These are phyloP conservation scores for Oncopeltus fasciatus DNA, from an alignment of 1,140 invertebrate genomes.

Conservation along the genomic window DNA sequence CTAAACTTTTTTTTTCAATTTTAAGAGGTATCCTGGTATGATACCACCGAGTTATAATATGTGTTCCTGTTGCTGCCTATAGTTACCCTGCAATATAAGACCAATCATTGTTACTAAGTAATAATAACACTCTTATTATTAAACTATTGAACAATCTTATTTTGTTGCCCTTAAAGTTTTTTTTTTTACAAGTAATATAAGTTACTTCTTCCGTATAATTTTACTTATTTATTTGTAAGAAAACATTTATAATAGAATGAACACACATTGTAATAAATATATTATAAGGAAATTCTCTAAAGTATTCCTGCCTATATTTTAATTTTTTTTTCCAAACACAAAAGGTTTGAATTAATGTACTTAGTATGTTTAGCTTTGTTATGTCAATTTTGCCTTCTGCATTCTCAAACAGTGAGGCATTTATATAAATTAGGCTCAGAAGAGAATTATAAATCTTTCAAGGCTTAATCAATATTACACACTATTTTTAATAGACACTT, in stretches of 20 bases:
- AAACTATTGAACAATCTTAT: background rate
- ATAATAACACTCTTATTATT: no score
- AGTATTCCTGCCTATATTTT: background rate
- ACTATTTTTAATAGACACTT: conserved; percentile 3
- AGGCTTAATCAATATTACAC: background rate
- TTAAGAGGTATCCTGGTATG: no score
- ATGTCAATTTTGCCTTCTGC: background rate
- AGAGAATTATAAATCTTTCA: background rate
- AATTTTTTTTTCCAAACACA: background rate
- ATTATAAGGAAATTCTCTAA: background rate
- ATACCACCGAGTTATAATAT: no score
- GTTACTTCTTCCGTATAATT: no score
- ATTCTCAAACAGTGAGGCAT: background rate
- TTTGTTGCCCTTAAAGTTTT: background rate
- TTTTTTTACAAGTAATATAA: background rate
- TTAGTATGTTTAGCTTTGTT: background rate
- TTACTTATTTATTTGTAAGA: no score
- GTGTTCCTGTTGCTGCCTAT: no score
- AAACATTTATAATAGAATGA: no score
- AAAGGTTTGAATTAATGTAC: background rate
- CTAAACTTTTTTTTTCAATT: no score
- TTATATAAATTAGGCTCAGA: background rate
- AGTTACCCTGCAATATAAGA: no score
- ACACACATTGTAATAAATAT: no score
- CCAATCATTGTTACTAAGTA: no score